phyloP scores from a whole-genome alignment of 2,888 invertebrate species.

The Synergus japonicus region DNA sequence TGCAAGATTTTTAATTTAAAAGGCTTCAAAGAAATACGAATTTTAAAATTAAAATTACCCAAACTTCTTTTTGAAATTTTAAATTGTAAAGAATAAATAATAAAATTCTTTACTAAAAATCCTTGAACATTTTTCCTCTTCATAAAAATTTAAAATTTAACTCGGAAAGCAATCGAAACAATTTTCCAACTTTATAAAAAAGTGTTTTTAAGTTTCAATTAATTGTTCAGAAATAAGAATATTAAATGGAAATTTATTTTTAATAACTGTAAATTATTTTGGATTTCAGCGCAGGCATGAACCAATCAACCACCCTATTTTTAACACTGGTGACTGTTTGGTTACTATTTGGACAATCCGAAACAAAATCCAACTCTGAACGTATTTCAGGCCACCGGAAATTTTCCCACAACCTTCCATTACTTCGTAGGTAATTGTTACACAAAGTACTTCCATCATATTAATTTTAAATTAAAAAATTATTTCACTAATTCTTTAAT shows the following conservation, averaged over 20 bases:
- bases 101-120: too few relatives aligned
- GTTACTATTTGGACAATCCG: constrained; percentile 58
- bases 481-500: background rate
- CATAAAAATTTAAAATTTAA: too few relatives aligned
- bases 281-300: constrained; percentile 55
- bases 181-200: too few relatives aligned
- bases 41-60: too few relatives aligned
- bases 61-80: too few relatives aligned
- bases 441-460: background rate
- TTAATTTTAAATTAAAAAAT: background rate
- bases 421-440: constrained; percentile 55
- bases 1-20: too few relatives aligned
- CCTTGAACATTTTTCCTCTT: too few relatives aligned
- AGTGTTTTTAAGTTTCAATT: too few relatives aligned
- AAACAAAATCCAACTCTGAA: constrained; percentile 46
- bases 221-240: background rate
- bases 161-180: too few relatives aligned
- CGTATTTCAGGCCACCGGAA: constrained; percentile 16
- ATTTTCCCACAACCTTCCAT: constrained; percentile 53
- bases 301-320: constrained; percentile 54
- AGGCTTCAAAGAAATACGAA: too few relatives aligned
- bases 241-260: background rate
- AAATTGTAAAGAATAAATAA: too few relatives aligned
- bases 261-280: constrained; percentile 11
- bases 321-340: constrained; percentile 57